Base-by-base conservation (phyloP, 2,797 vertebrate species). In the Sebastes taczanowskii region DNA sequence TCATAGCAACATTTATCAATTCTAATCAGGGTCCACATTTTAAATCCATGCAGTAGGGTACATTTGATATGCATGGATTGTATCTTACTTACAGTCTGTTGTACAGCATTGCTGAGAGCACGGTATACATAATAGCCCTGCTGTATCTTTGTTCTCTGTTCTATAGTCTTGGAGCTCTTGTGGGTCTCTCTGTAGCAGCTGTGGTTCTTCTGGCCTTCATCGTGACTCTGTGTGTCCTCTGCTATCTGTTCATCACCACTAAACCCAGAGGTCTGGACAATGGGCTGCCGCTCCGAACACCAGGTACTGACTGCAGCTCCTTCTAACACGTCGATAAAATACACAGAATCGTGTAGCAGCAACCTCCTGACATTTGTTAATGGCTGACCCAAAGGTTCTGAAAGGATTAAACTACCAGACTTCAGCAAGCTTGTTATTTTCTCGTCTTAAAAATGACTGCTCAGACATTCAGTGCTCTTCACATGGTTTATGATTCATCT, bases 201-300 rank as follows among this genome's bases (percentile, higher is more conserved):
- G 94, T 97, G 80, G 96, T 98, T 69, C 95, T 98, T 35, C 93
- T 98, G 64, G 96, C 97, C 83, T 98, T 98, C 88, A 90, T 98
- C 88, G 93, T 98, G 94, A 98, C 97, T 0, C 93, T 96, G 27
- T 98, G 96, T 88, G 97, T 97, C 80, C 97, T 98, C 73, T 98
- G 97, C 86, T 98, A 97, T 73, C 93, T 99, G 80, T 98, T 98
- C 91, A 96, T 98, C 92, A 96, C 95, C 91, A 97, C 96, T 11
- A 98, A 98, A 90, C 97, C 97, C 82, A 91, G 92, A 85, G 96
- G 96, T 66, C 81, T 98, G 93, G 97, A 98, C 86, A 95, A 94
- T 23, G 97, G 97, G 7, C 94, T 99, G 85, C 95, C 93, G 0
- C 94, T 98, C 63, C 95, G 94, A 85, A 92, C 91, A 61, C 80